phyloP scores from a whole-genome alignment of 2,797 vertebrate species.

The Poecilia velifera region DNA sequence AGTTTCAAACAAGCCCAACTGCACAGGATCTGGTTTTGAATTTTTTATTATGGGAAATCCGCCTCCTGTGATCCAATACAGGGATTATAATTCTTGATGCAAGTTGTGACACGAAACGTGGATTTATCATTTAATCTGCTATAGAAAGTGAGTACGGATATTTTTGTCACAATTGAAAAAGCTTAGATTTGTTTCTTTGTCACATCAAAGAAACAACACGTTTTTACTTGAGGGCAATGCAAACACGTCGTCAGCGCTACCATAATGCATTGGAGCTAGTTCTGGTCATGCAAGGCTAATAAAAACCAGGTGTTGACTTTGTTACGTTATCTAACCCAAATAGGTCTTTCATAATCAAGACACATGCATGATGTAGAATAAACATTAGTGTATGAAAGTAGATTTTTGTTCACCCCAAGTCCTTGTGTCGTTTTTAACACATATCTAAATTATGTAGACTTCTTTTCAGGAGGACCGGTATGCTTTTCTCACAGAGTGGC shows the following conservation, averaged over 20 bases:
- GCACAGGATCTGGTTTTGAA: too few species aligned
- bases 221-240: neutral
- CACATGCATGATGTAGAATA: neutral
- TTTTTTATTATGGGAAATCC: neutral
- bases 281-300: neutral
- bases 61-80: neutral
- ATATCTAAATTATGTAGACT: neutral
- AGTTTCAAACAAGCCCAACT: neutral
- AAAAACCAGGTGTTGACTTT: conserved; percentile 3
- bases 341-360: neutral
- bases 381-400: neutral
- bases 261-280: neutral
- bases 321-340: neutral
- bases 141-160: neutral
- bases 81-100: neutral
- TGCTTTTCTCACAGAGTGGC: conserved; percentile 94
- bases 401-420: neutral
- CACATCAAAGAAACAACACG: neutral
- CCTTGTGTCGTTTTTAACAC: neutral
- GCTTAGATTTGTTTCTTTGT: neutral
- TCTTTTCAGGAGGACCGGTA: conserved; percentile 85
- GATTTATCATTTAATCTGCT: neutral
- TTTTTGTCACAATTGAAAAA: neutral
- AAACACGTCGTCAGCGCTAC: neutral
- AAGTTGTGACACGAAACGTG: neutral